Base-by-base conservation (phyloP, 2,888 invertebrate species). In the Unio pictorum region DNA sequence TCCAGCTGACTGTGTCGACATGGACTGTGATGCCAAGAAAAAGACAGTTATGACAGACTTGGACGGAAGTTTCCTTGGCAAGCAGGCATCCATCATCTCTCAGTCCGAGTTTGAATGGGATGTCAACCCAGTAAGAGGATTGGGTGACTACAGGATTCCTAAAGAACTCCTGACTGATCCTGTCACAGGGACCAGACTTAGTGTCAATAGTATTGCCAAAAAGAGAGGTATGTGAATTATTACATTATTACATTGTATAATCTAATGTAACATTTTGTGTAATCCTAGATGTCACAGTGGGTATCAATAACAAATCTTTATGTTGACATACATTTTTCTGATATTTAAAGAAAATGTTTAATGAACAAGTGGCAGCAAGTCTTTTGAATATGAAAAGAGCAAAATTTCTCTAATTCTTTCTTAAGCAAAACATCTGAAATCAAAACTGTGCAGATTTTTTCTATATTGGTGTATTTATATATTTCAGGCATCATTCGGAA, bases 21-120 rank as follows among this genome's bases (percentile, higher is more conserved):
- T 88, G 88, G 86, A 86, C 66, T 88, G 88, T 78, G 88, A 88
- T 74, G 88, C 75, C 1, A n/a, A 81, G 62, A 86, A 87, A 71
- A 88, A 88, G 64, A 75, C 72, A n/a, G 30, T 88, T 64, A 54
- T 88, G 0, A 72, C 66, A 11, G 88, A 88, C 66, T 23, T 68
- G 7, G 88, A 88, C 69, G 87, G 86, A 0, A 69, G 83, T 0
- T 73, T 87, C n/a, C 66, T 84, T 4, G 83, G 82, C 3, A 28
- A 61, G 3, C 64, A 66, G 0, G 84, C 85, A 1, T 66, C 77
- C 18, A 74, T 84, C 15, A 67, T 88, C n/a, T 78, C 88, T 1
- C 73, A 86, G 69, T 84, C 88, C 4, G 87, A 84, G 62, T 86
- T 65, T 55, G 78, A 83, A 65, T 88, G 86, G 86, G 77, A 80